Percentiles rank a stretch among this genome's conserved stretches.
phyloP scores from a whole-genome alignment of 1,140 invertebrate species.

The Procambarus clarkii region DNA sequence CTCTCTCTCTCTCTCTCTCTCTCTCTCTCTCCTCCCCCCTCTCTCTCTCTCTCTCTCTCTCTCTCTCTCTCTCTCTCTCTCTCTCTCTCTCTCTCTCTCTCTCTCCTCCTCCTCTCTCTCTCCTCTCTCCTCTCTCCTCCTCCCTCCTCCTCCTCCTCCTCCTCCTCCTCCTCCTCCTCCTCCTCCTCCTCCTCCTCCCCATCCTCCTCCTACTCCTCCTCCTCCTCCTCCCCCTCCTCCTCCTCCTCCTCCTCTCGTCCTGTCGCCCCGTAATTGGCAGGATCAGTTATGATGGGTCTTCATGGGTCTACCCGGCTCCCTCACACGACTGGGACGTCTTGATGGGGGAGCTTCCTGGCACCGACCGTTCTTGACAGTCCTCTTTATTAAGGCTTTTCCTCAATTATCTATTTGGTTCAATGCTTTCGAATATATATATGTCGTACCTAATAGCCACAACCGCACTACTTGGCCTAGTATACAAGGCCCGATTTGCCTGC shows the following conservation, averaged over 20 bases:
- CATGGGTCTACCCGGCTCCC: too few relatives aligned
- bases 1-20: slow-evolving; percentile 8
- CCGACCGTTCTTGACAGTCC: too few relatives aligned
- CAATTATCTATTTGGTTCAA: too few relatives aligned
- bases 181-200: not conserved
- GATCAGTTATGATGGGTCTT: too few relatives aligned
- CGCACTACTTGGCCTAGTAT: too few relatives aligned
- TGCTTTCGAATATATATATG: too few relatives aligned
- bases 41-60: not conserved
- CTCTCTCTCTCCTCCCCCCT: not conserved
- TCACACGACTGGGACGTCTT: too few relatives aligned
- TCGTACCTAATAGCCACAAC: too few relatives aligned
- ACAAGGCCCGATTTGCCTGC: too few relatives aligned
- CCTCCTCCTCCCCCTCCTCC: not conserved
- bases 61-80: not conserved
- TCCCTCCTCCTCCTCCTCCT: not conserved
- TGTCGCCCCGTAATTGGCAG: not conserved
- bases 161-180: not conserved
- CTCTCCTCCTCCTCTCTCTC: not conserved
- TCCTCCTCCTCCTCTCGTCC: not conserved
- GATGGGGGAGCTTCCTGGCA: too few relatives aligned
- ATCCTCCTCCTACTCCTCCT: not conserved
- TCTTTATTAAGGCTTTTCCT: too few relatives aligned
- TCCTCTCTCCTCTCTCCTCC: not conserved
- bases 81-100: not conserved